phyloP scores from a whole-genome alignment of 2,888 invertebrate genomes.

The Eurois occulta region DNA sequence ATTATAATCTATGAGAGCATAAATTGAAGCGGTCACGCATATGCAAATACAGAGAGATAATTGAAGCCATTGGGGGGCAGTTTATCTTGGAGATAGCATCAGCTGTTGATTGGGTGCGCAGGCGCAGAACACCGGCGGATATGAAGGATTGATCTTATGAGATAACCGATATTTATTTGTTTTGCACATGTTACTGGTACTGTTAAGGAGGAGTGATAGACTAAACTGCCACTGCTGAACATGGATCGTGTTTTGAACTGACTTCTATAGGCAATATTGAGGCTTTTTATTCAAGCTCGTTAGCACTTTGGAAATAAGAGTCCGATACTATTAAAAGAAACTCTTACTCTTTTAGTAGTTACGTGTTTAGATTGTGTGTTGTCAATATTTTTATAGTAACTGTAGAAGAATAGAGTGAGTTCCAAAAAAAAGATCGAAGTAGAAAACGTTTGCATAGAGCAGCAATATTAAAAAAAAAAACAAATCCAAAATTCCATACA shows the following conservation, averaged over 20 bases:
- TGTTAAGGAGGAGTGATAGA: constrained; percentile 17
- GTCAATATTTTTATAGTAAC: neutral
- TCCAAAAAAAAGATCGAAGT: neutral
- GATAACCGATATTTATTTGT: constrained; percentile 57
- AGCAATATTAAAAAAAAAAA: neutral
- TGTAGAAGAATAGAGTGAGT: neutral
- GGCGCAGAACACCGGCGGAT: constrained; percentile 53
- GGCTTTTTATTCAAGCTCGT: neutral
- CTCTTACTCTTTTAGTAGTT: too few relatives aligned
- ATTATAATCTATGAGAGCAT: constrained; percentile 52
- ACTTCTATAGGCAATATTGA: neutral
- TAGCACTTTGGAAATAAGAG: neutral
- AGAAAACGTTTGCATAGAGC: neutral
- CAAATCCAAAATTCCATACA: neutral
- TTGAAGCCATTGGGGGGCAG: constrained; percentile 59
- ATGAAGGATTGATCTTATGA: constrained; percentile 53
- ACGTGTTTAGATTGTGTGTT: too few relatives aligned
- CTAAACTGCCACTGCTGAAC: neutral
- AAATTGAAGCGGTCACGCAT: constrained; percentile 56
- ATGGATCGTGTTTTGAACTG: neutral
- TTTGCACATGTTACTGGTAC: constrained; percentile 35
- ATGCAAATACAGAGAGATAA: constrained; percentile 58
- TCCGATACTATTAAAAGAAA: neutral
- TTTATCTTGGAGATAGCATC: constrained; percentile 59
- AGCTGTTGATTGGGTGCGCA: constrained; percentile 59